Base-by-base conservation (phyloP, 2,113 vertebrate genomes). In the Aegotheles bennettii region DNA sequence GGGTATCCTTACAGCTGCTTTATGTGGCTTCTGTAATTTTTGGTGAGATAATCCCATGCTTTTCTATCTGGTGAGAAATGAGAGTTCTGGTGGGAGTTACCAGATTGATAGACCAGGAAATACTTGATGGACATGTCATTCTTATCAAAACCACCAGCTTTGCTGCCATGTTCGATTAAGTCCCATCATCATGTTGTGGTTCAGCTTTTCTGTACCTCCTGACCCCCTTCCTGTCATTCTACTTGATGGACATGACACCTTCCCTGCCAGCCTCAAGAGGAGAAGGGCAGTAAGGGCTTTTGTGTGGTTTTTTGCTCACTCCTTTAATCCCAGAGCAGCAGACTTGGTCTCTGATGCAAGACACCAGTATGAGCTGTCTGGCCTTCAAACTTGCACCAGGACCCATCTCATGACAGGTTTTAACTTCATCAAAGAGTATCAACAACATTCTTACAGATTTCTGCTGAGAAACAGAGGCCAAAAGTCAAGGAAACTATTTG, bases 191-290 rank as follows among this genome's bases (percentile, higher is more conserved):
- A 57, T 20, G 9, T 18, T 21, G 36, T n/a, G 19, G n/a, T 87
- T 91, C 71, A 74, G 21, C 17, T 76, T 84, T 74, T 63, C 56
- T 74, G 23, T 61, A 50, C 38, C 38, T 70, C 16, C 9, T 16
- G 15, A 16, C 12, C 24, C 1, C 5, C 1, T 3, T 7, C 4
- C 7, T 7, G 0, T 61, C 18, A 65, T 57, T 64, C 23, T 53
- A 65, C 8, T 7, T 78, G 64, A 59, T 29, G 29, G 29, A 35
- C 42, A 28, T 38, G 42, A 38, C 9, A 29, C 17, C 12, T 9
- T 78, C 23, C 23, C 50, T 53, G 7, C 17, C 68, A 71, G 5
- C 35, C 47, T 93, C 64, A 50, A 53, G 35, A 68, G 16, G 7
- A 82, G 10, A 63, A 47, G 61, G 48, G 12, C 21, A 87, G 4